A percentile compares a stretch with the other conserved stretches of the same genome.
Evolutionary conservation across 2,888 invertebrate species (phyloP).

Genomic region (Orchesella flavescens): DNA sequence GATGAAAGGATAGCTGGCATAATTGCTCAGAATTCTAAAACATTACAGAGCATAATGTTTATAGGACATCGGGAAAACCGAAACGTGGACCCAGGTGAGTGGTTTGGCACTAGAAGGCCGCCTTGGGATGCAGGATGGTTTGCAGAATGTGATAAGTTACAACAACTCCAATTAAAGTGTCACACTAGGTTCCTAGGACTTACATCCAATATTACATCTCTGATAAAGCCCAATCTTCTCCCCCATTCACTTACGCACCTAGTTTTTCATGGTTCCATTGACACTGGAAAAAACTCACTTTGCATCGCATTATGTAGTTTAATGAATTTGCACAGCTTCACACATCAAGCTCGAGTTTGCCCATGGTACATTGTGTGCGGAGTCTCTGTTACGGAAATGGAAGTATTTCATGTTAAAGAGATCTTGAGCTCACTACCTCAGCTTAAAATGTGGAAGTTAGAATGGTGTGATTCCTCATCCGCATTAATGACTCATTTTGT

Average conservation of each 20-base stretch:
- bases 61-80: constrained; percentile 46
- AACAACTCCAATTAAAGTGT: constrained; percentile 33
- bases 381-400: constrained; percentile 2
- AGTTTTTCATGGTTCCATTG: constrained; percentile 47
- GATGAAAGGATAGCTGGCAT: constrained; percentile 39
- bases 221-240: constrained; percentile 18
- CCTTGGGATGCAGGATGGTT: constrained; percentile 51
- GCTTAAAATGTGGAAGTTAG: constrained; percentile 46
- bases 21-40: constrained; percentile 28
- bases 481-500: constrained; percentile 14
- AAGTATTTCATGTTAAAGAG: constrained; percentile 31
- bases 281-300: constrained; percentile 24
- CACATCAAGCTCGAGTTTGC: constrained; percentile 43
- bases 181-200: constrained; percentile 36
- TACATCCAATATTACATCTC: constrained; percentile 15
- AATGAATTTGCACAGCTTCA: constrained; percentile 35
- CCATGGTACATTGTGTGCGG: constrained; percentile 41
- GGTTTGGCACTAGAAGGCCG: background rate
- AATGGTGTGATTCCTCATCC: constrained; percentile 46
- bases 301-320: constrained; percentile 15
- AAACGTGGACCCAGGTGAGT: background rate
- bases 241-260: constrained; percentile 34
- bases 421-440: constrained; percentile 30
- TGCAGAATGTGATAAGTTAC: constrained; percentile 22
- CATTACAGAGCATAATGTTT: constrained; percentile 27